Evolutionary conservation across 2,113 vertebrate species (phyloP).

Genomic region (Syngnathus scovelli): DNA sequence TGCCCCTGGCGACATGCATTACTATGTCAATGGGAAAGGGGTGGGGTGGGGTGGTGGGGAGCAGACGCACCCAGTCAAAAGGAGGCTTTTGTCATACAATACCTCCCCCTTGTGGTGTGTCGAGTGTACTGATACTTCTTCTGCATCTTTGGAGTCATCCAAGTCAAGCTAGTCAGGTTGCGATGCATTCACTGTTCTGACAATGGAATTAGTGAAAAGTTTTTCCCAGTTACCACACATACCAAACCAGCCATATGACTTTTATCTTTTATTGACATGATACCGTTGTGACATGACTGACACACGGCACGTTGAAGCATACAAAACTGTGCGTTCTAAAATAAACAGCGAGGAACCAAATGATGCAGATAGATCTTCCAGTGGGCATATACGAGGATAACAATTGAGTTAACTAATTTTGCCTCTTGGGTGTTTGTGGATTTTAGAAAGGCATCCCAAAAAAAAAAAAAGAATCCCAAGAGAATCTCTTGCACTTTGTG

Average conservation of each 20-base stretch:
- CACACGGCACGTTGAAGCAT: conserved; percentile 40
- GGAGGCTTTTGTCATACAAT: conserved; percentile 34
- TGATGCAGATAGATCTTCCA: conserved; percentile 1
- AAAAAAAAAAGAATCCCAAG: conserved; percentile 13
- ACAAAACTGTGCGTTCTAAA: conserved; percentile 31
- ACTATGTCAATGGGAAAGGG: no score
- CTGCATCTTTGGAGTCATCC: no score
- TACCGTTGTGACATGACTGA: conserved; percentile 46
- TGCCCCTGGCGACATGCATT: not conserved
- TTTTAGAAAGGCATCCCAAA: conserved; percentile 35
- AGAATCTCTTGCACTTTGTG: not conserved
- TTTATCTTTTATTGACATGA: conserved; percentile 1
- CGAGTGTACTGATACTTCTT: not conserved
- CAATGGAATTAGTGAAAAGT: not conserved
- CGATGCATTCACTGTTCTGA: no score
- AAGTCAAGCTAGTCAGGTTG: no score
- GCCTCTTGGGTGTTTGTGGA: conserved; percentile 12
- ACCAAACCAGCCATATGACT: not conserved
- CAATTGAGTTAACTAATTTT: not conserved
- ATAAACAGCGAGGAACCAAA: conserved; percentile 21
- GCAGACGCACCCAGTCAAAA: not conserved
- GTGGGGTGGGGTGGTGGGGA: not conserved
- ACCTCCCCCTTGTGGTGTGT: conserved; percentile 50
- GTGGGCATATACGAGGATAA: not conserved
- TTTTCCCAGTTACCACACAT: not conserved